phyloP scores from a whole-genome alignment of 2,888 invertebrate species.

The Hanleya hanleyi region DNA sequence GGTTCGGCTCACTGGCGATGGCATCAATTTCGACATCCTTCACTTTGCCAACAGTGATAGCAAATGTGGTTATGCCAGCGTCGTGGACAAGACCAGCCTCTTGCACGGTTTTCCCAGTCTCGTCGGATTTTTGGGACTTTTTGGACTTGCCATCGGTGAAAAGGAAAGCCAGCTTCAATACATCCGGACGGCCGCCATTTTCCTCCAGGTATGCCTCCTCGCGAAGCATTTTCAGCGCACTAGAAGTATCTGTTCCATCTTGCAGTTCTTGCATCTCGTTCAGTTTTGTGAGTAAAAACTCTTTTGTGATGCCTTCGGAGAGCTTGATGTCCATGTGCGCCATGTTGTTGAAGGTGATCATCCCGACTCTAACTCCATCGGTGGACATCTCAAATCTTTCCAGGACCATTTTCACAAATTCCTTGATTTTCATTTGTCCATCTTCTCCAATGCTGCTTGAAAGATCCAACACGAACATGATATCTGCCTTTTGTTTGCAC shows the following conservation, averaged over 20 bases:
- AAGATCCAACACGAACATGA: slow-evolving; percentile 2
- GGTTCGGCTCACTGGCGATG: not conserved
- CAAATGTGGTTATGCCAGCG: not conserved
- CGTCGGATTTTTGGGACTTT: not conserved
- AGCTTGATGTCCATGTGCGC: not conserved
- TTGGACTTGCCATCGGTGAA: not conserved
- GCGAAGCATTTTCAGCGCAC: not conserved
- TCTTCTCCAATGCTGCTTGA: not conserved
- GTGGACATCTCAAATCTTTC: not conserved
- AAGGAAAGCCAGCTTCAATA: not conserved
- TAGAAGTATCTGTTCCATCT: not conserved
- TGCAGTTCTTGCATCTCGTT: not conserved
- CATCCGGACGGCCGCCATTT: not conserved
- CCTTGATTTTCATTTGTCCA: not conserved
- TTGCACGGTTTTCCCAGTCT: not conserved
- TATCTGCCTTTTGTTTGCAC: not conserved
- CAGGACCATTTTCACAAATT: not conserved
- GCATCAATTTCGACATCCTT: not conserved
- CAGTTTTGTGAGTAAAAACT: not conserved
- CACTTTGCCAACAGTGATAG: not conserved
- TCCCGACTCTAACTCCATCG: not conserved
- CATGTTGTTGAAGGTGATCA: not conserved
- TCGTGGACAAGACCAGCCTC: no score
- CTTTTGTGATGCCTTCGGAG: not conserved
- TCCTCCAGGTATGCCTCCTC: not conserved